These are phyloP conservation scores for Intellagama lesueurii DNA, from an alignment of 2,797 vertebrate genomes.

Conservation along the genomic window DNA sequence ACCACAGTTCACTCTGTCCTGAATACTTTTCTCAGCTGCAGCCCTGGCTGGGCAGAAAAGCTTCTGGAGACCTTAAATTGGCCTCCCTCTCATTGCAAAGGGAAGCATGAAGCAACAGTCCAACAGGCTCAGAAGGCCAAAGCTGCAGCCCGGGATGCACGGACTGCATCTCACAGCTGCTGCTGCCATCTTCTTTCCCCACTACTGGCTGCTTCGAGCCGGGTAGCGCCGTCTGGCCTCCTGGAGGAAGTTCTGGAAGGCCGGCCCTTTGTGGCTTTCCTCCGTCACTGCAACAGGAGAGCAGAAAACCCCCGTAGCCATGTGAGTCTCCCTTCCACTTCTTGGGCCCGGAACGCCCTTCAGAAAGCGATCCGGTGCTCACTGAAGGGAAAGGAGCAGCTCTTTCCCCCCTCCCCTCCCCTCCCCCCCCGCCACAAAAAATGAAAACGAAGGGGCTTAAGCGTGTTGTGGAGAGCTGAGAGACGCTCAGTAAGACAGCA, in stretches of 20 bases:
- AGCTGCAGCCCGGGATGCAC: neutral
- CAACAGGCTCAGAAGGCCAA: neutral
- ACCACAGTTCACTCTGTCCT: neutral
- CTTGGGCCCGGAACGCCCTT: neutral
- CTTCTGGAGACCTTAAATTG: too few species aligned
- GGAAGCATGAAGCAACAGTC: too few species aligned
- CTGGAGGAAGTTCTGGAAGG: constrained; percentile 90
- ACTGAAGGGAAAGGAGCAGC: neutral
- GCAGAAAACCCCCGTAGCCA: neutral
- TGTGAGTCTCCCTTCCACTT: too few species aligned
- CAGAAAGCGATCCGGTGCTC: neutral
- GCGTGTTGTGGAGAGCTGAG: too few species aligned
- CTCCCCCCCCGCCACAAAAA: too few species aligned
- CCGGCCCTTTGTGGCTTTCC: constrained; percentile 87
- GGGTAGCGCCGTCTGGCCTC: constrained; percentile 83
- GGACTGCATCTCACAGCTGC: neutral
- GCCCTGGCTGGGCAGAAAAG: neutral
- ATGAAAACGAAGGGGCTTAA: too few species aligned
- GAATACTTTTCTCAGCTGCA: too few species aligned
- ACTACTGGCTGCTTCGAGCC: constrained; percentile 77
- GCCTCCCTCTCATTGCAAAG: neutral
- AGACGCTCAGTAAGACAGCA: too few species aligned
- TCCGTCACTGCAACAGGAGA: constrained; percentile 82
- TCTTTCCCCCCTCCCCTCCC: too few species aligned
- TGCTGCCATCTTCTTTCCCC: neutral